These are phyloP conservation scores for Scomber colias DNA, from an alignment of 2,113 vertebrate species.

Conservation along the genomic window DNA sequence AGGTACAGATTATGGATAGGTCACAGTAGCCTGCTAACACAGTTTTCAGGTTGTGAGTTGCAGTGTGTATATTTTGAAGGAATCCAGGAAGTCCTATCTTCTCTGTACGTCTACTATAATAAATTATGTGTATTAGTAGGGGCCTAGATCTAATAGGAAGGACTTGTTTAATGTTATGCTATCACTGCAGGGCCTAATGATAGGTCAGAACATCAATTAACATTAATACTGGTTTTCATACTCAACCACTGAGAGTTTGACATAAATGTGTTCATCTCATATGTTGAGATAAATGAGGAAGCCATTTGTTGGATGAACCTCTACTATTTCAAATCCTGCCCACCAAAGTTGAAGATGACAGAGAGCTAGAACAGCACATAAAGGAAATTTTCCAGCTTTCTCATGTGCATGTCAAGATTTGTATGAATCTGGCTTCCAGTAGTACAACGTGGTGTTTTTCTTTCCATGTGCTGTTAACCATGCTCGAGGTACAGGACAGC, in stretches of 20 bases:
- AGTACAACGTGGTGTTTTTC: conserved; percentile 81
- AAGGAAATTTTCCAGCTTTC: conserved; percentile 72
- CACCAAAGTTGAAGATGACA: conserved; percentile 67
- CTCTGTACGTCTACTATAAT: not conserved
- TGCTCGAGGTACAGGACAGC: conserved; percentile 81
- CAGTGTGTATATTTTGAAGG: not conserved
- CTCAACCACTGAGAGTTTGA: conserved; percentile 15
- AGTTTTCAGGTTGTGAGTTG: not conserved
- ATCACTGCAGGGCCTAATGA: too few relatives aligned
- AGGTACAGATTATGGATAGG: too few relatives aligned
- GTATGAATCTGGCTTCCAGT: conserved; percentile 65
- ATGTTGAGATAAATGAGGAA: conserved; percentile 45
- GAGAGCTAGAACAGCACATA: conserved; percentile 50
- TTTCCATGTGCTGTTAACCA: conserved; percentile 88
- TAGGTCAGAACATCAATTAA: not conserved
- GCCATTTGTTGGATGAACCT: conserved; percentile 48
- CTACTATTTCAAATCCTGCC: conserved; percentile 44
- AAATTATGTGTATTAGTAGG: not conserved
- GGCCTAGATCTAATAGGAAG: not conserved
- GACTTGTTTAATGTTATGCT: conserved; percentile 19
- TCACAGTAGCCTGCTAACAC: too few relatives aligned
- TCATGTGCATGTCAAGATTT: conserved; percentile 62
- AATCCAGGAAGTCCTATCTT: not conserved
- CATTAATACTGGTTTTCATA: too few relatives aligned
- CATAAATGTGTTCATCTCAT: conserved; percentile 21